Conservation (phyloP, 2,113 vertebrate genomes). For the Zosterops lateralis region DNA sequence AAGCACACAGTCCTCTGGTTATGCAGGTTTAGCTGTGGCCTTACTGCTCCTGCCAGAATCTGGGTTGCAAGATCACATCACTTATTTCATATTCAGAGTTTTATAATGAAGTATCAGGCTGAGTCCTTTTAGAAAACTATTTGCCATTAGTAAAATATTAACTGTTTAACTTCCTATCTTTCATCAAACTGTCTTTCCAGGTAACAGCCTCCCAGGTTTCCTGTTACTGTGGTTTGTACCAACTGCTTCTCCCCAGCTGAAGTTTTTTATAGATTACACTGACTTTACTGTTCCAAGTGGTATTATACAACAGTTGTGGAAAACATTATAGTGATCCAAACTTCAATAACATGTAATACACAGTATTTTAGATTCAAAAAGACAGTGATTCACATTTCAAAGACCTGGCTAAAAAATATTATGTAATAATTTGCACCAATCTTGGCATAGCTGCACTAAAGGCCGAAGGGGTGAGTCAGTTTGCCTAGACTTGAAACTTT, state of each 20-base stretch:
- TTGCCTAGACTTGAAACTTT: neutral
- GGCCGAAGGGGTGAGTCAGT: neutral
- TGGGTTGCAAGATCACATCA: neutral
- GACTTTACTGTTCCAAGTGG: neutral
- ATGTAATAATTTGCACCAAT: neutral
- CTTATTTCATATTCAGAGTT: neutral
- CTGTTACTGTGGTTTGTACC: accelerated
- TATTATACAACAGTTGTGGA: neutral
- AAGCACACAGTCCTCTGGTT: neutral
- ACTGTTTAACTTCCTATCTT: neutral
- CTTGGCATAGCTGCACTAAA: neutral
- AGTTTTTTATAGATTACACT: neutral
- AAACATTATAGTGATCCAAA: neutral
- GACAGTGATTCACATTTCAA: neutral
- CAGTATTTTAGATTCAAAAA: neutral
- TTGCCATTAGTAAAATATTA: neutral
- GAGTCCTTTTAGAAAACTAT: neutral
- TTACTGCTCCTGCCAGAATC: neutral
- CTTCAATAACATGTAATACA: neutral
- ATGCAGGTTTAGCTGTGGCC: neutral
- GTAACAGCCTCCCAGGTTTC: neutral
- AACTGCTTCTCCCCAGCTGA: neutral
- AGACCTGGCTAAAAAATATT: neutral
- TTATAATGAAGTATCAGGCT: neutral
- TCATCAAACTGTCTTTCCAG: neutral